Conservation (phyloP, 2,888 invertebrate genomes). For the Syrphus vitripennis region DNA sequence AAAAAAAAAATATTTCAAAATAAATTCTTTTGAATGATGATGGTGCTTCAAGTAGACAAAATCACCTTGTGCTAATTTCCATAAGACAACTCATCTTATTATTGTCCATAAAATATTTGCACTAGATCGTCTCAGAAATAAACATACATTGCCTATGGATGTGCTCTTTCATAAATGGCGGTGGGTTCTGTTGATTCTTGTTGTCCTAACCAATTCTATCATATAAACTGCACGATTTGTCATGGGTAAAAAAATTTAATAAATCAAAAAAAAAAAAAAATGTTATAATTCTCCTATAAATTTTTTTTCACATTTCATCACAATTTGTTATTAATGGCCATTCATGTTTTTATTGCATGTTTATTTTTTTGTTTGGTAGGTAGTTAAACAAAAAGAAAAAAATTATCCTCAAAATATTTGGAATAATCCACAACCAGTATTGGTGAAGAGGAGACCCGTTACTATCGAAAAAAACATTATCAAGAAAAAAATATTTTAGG, state of each 20-base stretch:
- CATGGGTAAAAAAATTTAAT: conserved; percentile 58
- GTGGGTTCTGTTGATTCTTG: neutral
- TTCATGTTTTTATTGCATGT: conserved; percentile 43
- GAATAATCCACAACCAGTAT: conserved; percentile 1
- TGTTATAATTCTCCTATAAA: conserved; percentile 61
- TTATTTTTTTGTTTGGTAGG: neutral
- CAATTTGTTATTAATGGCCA: conserved; percentile 66
- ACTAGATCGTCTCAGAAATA: conserved; percentile 12
- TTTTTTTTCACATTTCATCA: conserved; percentile 66
- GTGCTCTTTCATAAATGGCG: conserved; percentile 23
- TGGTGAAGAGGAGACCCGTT: neutral
- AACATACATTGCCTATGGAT: neutral
- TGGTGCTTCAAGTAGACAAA: neutral
- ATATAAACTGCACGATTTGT: conserved; percentile 42
- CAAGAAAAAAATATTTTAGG: neutral
- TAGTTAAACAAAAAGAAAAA: neutral
- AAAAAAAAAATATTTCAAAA: neutral
- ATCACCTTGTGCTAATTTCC: conserved; percentile 50
- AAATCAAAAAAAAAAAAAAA: conserved; percentile 70
- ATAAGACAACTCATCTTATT: conserved; percentile 25
- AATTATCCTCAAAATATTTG: conserved; percentile 42
- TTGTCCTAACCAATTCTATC: conserved; percentile 50
- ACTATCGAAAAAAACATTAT: neutral
- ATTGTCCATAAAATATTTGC: conserved; percentile 25
- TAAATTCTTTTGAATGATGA: neutral